Conservation (phyloP, 2,113 vertebrate genomes). For the Pangasianodon gigas region DNA sequence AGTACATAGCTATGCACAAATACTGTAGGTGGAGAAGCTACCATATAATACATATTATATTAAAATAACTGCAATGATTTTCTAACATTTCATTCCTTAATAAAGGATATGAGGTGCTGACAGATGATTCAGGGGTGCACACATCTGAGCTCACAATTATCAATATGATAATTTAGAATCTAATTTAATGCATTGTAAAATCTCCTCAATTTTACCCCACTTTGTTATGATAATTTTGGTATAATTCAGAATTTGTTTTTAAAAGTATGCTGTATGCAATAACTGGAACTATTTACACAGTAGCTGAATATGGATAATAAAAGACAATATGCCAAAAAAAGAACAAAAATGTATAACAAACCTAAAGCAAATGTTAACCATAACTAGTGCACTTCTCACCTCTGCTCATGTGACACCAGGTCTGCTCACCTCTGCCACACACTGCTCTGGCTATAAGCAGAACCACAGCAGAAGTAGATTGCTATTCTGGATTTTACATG, state of each 20-base stretch:
- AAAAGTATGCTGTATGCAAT: background rate
- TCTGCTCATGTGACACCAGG: background rate
- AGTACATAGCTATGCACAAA: background rate
- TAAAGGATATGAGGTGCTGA: conserved; percentile 16
- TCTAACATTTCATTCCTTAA: background rate
- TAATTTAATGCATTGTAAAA: background rate
- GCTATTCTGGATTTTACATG: background rate
- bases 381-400: background rate
- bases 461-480: background rate
- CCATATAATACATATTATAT: background rate
- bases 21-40: background rate
- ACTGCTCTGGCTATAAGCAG: background rate
- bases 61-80: background rate
- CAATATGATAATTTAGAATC: background rate
- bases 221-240: background rate
- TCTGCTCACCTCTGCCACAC: background rate
- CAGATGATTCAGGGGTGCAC: background rate
- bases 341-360: background rate
- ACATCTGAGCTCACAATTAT: background rate
- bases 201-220: background rate
- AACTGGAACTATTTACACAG: background rate
- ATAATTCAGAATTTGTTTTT: background rate
- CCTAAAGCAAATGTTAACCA: background rate
- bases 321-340: background rate
- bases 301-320: background rate